phyloP scores from a whole-genome alignment of 2,797 vertebrate genomes.

The Chaenodraco wilsoni region DNA sequence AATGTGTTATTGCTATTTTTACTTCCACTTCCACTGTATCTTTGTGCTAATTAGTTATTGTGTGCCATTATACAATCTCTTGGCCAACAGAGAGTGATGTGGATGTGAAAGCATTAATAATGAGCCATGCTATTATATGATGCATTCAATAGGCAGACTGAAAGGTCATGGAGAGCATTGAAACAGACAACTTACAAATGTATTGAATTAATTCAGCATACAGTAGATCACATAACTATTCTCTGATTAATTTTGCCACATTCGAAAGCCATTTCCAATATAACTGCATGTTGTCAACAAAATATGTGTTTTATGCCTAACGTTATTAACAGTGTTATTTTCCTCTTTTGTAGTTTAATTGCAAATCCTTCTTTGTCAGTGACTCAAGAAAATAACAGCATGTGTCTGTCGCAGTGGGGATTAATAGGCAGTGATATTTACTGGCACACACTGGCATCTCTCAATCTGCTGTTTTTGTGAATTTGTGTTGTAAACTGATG shows the following conservation, averaged over 20 bases:
- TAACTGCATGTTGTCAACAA: no score
- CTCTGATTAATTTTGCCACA: constrained; percentile 2
- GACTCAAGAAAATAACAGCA: constrained; percentile 29
- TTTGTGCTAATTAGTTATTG: not conserved
- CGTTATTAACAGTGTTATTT: constrained; percentile 14
- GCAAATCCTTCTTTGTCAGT: constrained; percentile 32
- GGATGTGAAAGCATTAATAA: not conserved
- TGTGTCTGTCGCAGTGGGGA: constrained; percentile 8
- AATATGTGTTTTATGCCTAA: constrained; percentile 6
- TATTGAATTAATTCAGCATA: not conserved
- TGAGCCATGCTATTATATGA: not conserved
- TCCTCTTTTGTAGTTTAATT: constrained; percentile 30
- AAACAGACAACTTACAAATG: not conserved
- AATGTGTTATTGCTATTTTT: not conserved
- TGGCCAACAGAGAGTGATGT: not conserved
- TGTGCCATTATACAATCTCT: not conserved
- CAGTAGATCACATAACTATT: not conserved
- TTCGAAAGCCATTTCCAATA: not conserved
- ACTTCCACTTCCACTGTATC: not conserved
- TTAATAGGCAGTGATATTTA: not conserved
- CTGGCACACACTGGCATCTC: not conserved
- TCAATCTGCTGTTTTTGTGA: not conserved
- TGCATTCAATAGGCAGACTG: not conserved
- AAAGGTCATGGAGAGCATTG: constrained; percentile 10
- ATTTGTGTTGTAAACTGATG: not conserved